These are phyloP conservation scores for Meleagris gallopavo DNA, from an alignment of 2,113 vertebrate species.

Conservation along the genomic window DNA sequence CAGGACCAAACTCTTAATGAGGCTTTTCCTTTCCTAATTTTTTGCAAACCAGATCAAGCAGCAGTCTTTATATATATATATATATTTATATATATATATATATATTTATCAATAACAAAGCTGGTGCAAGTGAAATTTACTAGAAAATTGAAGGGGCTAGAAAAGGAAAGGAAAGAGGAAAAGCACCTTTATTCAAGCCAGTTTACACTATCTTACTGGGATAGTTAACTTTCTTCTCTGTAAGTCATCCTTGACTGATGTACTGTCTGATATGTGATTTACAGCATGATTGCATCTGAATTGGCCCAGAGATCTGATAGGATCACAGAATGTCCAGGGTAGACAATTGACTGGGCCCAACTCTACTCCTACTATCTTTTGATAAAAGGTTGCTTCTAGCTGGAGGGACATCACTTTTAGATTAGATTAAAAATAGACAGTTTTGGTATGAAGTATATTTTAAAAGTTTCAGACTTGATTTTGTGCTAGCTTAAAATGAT, in stretches of 20 bases:
- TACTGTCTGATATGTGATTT: neutral
- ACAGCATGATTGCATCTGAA: neutral
- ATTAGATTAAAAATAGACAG: conserved; percentile 35
- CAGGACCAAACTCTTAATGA: conserved; percentile 10
- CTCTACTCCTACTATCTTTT: neutral
- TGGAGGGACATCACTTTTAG: conserved; percentile 1
- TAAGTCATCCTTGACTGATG: neutral
- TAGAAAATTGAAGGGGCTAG: neutral
- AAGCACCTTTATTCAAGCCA: neutral
- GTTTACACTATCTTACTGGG: neutral
- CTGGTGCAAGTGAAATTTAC: neutral
- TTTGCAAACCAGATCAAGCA: conserved; percentile 3
- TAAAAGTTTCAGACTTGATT: neutral
- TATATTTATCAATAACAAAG: neutral
- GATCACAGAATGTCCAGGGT: neutral
- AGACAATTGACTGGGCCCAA: neutral
- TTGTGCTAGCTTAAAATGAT: neutral
- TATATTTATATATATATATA: too few relatives aligned
- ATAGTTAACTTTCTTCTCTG: neutral
- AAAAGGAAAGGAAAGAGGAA: neutral
- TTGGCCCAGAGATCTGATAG: neutral
- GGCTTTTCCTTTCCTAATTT: conserved; percentile 35
- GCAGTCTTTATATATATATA: neutral
- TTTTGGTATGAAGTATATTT: conserved; percentile 43
- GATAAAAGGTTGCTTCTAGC: neutral